Evolutionary conservation across 2,888 invertebrate genomes (phyloP).

Genomic region (Apamea epomidion): DNA sequence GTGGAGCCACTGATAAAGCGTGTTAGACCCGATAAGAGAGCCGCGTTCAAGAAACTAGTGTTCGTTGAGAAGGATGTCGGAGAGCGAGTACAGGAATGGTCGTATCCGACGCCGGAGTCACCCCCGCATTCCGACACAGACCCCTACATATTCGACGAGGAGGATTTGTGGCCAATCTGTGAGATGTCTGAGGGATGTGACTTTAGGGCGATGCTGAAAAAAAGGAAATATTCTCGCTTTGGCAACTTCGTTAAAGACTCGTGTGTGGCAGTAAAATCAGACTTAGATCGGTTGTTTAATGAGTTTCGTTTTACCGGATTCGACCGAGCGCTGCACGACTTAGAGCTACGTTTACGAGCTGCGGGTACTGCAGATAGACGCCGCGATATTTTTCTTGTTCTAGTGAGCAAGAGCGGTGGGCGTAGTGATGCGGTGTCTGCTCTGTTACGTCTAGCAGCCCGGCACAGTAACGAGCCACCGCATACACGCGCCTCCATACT

Average conservation of each 20-base stretch:
- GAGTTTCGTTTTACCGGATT: constrained; percentile 78
- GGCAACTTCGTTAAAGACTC: background rate
- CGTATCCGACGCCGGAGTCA: constrained; percentile 66
- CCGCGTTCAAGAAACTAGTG: constrained; percentile 73
- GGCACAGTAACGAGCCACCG: constrained; percentile 77
- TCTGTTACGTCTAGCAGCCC: constrained; percentile 73
- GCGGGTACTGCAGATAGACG: constrained; percentile 75
- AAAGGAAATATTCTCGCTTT: constrained; percentile 11
- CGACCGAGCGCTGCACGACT: constrained; percentile 74
- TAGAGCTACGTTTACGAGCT: constrained; percentile 72
- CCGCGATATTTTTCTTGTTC: constrained; percentile 80
- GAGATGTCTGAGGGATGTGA: background rate
- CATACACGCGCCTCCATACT: constrained; percentile 79
- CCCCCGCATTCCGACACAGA: constrained; percentile 13
- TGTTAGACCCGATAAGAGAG: constrained; percentile 69
- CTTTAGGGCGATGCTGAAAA: background rate
- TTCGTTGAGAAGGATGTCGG: constrained; percentile 76
- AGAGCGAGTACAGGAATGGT: constrained; percentile 69
- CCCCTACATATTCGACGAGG: constrained; percentile 59
- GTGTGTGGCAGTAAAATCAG: constrained; percentile 58
- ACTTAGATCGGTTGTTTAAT: constrained; percentile 78
- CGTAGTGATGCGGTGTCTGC: constrained; percentile 71
- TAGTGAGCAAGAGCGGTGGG: constrained; percentile 82
- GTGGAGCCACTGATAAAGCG: constrained; percentile 77
- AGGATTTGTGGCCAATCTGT: background rate